These are phyloP conservation scores for Sarcophaga bullata DNA, from an alignment of 1,140 invertebrate genomes.

Conservation along the genomic window DNA sequence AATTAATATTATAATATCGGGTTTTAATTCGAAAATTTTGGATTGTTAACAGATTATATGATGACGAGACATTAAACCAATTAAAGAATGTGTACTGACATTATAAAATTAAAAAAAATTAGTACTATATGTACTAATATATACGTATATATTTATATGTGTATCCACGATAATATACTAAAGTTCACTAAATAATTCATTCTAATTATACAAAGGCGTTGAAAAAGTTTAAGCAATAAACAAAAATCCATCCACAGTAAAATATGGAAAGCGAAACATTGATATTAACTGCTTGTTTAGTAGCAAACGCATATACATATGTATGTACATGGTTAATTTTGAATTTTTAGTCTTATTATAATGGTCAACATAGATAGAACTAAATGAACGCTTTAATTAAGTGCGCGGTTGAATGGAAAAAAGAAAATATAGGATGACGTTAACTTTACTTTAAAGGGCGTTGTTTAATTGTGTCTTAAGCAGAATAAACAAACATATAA, in stretches of 20 bases:
- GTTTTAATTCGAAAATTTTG: too few species aligned
- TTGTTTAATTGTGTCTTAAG: not conserved
- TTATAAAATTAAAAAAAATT: not conserved
- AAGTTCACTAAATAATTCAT: not conserved
- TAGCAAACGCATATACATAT: not conserved
- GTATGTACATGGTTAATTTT: not conserved
- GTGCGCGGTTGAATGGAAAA: not conserved
- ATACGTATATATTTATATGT: too few species aligned
- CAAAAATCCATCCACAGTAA: not conserved
- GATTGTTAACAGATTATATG: not conserved
- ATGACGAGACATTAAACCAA: not conserved
- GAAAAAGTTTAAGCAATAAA: slow-evolving; percentile 6
- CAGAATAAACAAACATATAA: not conserved
- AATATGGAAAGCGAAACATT: not conserved
- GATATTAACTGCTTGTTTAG: not conserved
- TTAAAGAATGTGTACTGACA: not conserved
- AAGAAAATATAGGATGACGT: slow-evolving; percentile 20
- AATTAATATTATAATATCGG: too few species aligned
- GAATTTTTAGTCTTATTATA: slow-evolving; percentile 14
- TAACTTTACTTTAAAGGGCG: slow-evolving; percentile 5
- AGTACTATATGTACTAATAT: too few species aligned
- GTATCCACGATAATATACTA: too few species aligned
- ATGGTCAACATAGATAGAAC: slow-evolving; percentile 28
- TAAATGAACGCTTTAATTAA: not conserved
- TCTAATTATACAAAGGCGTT: slow-evolving; percentile 8